These are phyloP conservation scores for Dyspetes luteomarginatus DNA, from an alignment of 2,888 invertebrate genomes.

Conservation along the genomic window DNA sequence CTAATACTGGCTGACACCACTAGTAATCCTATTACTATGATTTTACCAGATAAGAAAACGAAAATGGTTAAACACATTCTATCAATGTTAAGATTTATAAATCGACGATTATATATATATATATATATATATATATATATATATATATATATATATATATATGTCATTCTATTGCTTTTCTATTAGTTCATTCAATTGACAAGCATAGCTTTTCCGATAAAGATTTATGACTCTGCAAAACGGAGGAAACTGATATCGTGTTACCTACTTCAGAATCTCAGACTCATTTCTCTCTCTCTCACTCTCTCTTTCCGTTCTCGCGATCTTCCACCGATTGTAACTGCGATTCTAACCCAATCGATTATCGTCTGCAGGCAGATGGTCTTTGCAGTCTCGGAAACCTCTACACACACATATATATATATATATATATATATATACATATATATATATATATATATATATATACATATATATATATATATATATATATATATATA, in stretches of 20 bases:
- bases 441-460: too few species aligned
- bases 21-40: neutral
- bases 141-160: too few species aligned
- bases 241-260: conserved; percentile 57
- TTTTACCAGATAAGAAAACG: neutral
- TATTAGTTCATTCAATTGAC: conserved; percentile 8
- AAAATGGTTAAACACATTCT: neutral
- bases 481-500: neutral
- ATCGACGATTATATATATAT: too few species aligned
- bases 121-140: too few species aligned
- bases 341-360: conserved; percentile 60
- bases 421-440: too few species aligned
- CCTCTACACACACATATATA: neutral
- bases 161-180: neutral
- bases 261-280: conserved; percentile 54
- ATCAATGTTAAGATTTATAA: neutral
- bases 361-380: conserved; percentile 47
- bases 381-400: conserved; percentile 6
- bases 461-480: too few species aligned
- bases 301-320: conserved; percentile 27
- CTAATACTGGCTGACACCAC: conserved; percentile 8
- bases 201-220: conserved; percentile 18
- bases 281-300: neutral
- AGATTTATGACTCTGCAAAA: conserved; percentile 39
- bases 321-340: too few species aligned